A percentile compares a stretch with the other conserved stretches of the same genome.
These are phyloP conservation scores for Oplegnathus fasciatus DNA, from an alignment of 2,113 vertebrate genomes.

Conservation along the genomic window DNA sequence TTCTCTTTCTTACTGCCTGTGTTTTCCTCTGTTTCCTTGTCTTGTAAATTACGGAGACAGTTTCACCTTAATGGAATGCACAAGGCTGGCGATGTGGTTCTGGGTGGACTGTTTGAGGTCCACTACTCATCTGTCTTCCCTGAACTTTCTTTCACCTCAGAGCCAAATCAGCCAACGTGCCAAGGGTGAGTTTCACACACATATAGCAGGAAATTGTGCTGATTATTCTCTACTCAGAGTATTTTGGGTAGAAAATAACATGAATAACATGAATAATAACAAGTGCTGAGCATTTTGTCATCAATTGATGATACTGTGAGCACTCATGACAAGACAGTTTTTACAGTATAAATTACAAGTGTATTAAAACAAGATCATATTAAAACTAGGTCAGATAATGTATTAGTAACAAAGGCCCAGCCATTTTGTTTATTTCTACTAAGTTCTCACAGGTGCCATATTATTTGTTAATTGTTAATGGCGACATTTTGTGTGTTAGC, in stretches of 20 bases:
- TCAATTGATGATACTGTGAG: too few relatives aligned
- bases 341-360: too few relatives aligned
- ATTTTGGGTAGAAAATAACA: too few relatives aligned
- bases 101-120: conserved; percentile 78
- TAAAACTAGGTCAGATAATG: too few relatives aligned
- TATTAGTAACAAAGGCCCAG: not conserved
- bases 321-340: too few relatives aligned
- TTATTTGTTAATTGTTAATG: not conserved
- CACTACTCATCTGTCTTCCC: conserved; percentile 62
- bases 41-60: conserved; percentile 16
- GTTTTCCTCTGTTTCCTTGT: conserved; percentile 5
- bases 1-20: not conserved
- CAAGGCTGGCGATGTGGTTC: conserved; percentile 61
- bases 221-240: too few relatives aligned
- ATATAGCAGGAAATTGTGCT: not conserved
- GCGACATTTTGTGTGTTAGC: not conserved
- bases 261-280: too few relatives aligned
- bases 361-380: too few relatives aligned
- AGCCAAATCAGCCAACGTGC: conserved; percentile 62
- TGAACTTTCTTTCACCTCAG: conserved; percentile 64
- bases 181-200: conserved; percentile 46
- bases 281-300: too few relatives aligned
- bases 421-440: not conserved
- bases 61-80: conserved; percentile 59
- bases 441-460: not conserved